A percentile compares a stretch with the other conserved stretches of the same genome.
These are phyloP conservation scores for Eleginops maclovinus DNA, from an alignment of 2,113 vertebrate genomes.

Conservation along the genomic window DNA sequence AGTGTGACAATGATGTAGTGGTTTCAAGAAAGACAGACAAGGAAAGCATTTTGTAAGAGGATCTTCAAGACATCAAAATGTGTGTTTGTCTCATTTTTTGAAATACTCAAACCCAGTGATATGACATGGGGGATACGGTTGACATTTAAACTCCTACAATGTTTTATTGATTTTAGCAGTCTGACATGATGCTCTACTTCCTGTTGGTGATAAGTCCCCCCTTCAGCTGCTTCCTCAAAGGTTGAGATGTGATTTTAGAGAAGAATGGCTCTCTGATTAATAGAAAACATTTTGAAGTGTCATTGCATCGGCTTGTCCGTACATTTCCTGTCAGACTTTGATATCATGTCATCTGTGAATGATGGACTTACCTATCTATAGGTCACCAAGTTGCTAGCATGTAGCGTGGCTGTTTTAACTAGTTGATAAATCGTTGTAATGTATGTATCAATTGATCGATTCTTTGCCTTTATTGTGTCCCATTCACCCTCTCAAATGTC, in stretches of 20 bases:
- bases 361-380: background rate
- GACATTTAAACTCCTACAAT: constrained; percentile 48
- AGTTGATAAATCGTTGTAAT: background rate
- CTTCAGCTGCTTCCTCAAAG: background rate
- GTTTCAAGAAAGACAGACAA: background rate
- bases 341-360: background rate
- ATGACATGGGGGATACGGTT: constrained; percentile 38
- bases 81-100: constrained; percentile 33
- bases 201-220: constrained; percentile 14
- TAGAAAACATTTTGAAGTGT: constrained; percentile 8
- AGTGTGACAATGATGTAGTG: background rate
- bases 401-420: background rate
- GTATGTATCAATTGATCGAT: too few species aligned
- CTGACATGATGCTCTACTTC: constrained; percentile 21
- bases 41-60: background rate
- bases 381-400: too few species aligned
- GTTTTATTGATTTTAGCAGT: constrained; percentile 29
- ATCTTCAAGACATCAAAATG: constrained; percentile 9
- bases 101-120: constrained; percentile 39
- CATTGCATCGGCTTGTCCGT: background rate
- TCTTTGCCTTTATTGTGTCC: too few species aligned
- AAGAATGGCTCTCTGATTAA: background rate
- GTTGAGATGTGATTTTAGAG: background rate
- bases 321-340: background rate
- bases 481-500: too few species aligned